Base-by-base conservation (phyloP, 2,113 vertebrate species). In the Lichenostomus cassidix region DNA sequence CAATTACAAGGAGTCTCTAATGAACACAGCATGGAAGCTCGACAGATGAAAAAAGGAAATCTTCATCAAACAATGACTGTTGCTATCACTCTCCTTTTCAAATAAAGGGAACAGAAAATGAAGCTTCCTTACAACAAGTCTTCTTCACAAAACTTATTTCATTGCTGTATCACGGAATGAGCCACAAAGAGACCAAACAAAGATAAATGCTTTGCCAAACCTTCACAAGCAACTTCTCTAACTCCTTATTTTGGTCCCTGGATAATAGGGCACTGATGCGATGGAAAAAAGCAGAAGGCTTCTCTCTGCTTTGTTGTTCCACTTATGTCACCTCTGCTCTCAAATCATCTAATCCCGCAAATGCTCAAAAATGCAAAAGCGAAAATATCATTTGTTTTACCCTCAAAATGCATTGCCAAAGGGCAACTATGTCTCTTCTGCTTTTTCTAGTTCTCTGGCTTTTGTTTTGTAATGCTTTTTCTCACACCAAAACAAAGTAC, bases 281-380 rank as follows among this genome's bases (percentile, higher is more conserved):
- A 92, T 27, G 63, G 65, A 71, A 82, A 92, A 8, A 62, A 94
- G 77, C 90, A 92, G 87, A 85, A 95, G 89, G 92, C 31, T 93
- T 55, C 31, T 65, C 70, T 91, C 73, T 84, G 90, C 88, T 80
- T 95, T 70, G 46, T 6, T 84, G 94, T 73, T 96, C 94, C 29
- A 52, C 89, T 96, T 92, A 65, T 46, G 93, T 93, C 95, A 96
- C 74, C 84, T 91, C 63, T 27, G 55, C 50, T 91, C 71, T 84
- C 85, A 92, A 84, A 77, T 67, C 70, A 84, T 24, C 92, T 49
- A 15, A 75, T 92, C 63, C 76, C 62, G 44, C 53, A 46, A 89
- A 90, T 16, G 50, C 83, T 94, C 86, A 86, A 60, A 84, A 94
- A 55, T 3, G 35, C 49, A 41, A 53, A 82, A 92, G 78, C 20